These are phyloP conservation scores for Bellardia pandia DNA, from an alignment of 2,888 invertebrate genomes.

Conservation along the genomic window DNA sequence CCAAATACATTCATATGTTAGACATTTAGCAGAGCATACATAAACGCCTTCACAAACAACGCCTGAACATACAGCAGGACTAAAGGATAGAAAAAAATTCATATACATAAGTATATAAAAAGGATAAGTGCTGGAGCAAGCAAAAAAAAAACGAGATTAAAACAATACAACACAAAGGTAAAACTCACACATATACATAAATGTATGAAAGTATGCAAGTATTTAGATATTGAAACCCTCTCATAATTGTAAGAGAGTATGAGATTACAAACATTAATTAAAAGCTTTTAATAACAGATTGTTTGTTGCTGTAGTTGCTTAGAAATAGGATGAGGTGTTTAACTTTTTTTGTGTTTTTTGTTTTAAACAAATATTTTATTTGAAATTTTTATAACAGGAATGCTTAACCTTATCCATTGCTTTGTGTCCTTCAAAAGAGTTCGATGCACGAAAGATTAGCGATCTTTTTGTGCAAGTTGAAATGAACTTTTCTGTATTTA, in stretches of 20 bases:
- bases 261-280: conserved; percentile 64
- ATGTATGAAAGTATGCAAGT: background rate
- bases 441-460: background rate
- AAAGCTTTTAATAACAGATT: conserved; percentile 69
- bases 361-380: conserved; percentile 12
- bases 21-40: conserved; percentile 65
- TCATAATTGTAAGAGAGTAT: background rate
- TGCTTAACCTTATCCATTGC: background rate
- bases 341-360: conserved; percentile 17
- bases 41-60: conserved; percentile 64
- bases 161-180: conserved; percentile 4
- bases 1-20: conserved; percentile 24
- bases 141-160: conserved; percentile 10
- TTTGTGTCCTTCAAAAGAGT: background rate
- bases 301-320: conserved; percentile 16
- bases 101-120: background rate
- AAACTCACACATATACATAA: conserved; percentile 1
- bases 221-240: background rate
- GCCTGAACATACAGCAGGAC: conserved; percentile 16
- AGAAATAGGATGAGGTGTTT: conserved; percentile 49
- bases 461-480: too few species aligned
- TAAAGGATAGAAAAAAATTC: conserved; percentile 23
- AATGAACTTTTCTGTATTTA: too few species aligned
- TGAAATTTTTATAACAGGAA: background rate
- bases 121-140: conserved; percentile 57